phyloP scores from a whole-genome alignment of 2,113 vertebrate species.

The Fulmarus glacialis region DNA sequence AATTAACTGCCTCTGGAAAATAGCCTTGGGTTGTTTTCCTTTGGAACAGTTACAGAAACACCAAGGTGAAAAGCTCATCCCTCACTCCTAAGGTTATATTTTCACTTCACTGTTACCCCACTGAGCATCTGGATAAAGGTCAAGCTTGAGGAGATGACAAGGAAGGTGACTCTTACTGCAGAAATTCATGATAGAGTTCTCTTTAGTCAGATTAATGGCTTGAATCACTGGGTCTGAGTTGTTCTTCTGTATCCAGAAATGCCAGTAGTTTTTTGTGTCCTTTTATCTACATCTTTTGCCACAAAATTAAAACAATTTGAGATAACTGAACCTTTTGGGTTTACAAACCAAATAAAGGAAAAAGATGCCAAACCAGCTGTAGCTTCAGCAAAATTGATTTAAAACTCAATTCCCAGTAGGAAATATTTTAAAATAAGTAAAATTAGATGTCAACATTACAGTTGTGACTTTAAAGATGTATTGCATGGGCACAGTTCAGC shows the following conservation, averaged over 20 bases:
- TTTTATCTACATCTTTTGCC: not conserved
- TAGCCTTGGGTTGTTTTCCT: not conserved
- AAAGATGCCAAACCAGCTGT: not conserved
- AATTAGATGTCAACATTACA: not conserved
- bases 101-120: not conserved
- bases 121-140: slow-evolving; percentile 8
- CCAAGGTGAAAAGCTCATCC: not conserved
- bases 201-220: slow-evolving; percentile 48
- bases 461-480: not conserved
- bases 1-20: not conserved
- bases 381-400: not conserved
- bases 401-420: not conserved
- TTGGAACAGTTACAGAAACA: not conserved
- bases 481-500: not conserved
- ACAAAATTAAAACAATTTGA: not conserved
- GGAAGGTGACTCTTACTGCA: slow-evolving; percentile 22
- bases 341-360: not conserved
- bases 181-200: slow-evolving; percentile 9
- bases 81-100: not conserved
- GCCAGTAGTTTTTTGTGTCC: not conserved
- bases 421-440: not conserved
- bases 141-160: slow-evolving; percentile 4
- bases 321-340: not conserved
- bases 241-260: not conserved
- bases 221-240: not conserved